phyloP scores from a whole-genome alignment of 2,888 invertebrate species.

The Melieria omissa region DNA sequence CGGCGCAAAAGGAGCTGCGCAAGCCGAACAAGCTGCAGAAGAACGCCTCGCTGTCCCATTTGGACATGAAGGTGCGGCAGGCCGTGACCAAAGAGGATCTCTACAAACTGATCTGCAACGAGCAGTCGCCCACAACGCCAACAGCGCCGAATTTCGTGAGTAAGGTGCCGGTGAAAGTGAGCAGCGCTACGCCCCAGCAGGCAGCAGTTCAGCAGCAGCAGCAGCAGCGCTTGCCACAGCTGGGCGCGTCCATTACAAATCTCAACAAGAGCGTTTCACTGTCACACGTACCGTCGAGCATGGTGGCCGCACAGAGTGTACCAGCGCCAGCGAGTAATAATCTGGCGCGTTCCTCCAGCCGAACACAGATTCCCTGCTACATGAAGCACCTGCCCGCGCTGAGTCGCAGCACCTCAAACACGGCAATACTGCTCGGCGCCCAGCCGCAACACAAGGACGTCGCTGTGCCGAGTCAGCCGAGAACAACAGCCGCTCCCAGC shows the following conservation, averaged over 20 bases:
- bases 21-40: constrained; percentile 59
- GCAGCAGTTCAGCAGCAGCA: neutral
- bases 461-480: constrained; percentile 19
- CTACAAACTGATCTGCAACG: constrained; percentile 65
- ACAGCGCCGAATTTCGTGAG: constrained; percentile 46
- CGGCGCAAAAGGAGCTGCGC: constrained; percentile 58
- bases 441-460: constrained; percentile 18
- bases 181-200: constrained; percentile 17
- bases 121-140: constrained; percentile 51
- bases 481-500: constrained; percentile 33
- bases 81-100: constrained; percentile 66
- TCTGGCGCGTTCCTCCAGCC: constrained; percentile 57
- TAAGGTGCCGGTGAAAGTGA: constrained; percentile 57
- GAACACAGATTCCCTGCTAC: constrained; percentile 65
- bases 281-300: constrained; percentile 58
- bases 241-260: constrained; percentile 22
- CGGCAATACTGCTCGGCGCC: constrained; percentile 56
- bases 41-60: constrained; percentile 64
- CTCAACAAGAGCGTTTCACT: constrained; percentile 65
- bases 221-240: constrained; percentile 11
- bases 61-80: constrained; percentile 64
- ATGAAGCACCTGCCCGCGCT: constrained; percentile 63
- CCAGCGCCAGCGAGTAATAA: constrained; percentile 19
- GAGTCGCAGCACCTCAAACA: constrained; percentile 65
- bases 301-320: constrained; percentile 8